Evolutionary conservation across 2,888 invertebrate genomes (phyloP), one percentile per base, ranked within the genome.

Genomic region (Nephrotoma flavescens): DNA sequence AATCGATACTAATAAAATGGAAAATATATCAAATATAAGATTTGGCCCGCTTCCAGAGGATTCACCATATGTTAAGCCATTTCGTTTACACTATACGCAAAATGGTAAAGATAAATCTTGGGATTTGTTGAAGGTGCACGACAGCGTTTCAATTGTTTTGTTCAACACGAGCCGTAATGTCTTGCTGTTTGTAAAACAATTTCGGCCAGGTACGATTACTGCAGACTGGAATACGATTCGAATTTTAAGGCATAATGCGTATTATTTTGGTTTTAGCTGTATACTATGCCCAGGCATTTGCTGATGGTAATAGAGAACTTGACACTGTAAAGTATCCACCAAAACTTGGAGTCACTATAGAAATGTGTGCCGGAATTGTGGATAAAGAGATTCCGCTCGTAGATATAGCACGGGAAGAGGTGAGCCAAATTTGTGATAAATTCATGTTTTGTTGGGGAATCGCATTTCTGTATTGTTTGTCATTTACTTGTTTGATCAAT

Each of bases 361-460:
- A 99, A 92, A 93, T 99, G 88, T 99, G 99, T 92, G 98, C 98
- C 6, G 99, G 99, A 4, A 96, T 98, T 88, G 94, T 98, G 2
- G 98, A 98, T 90, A 98, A 98, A 91, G 91, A 95, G 7, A 94
- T 94, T 88, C 91, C 95, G 6, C 91, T 96, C 86, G 92, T 92
- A 85, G 95, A 97, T 90, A 97, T 97, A 86, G 98, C 98, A 0
- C 93, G 93, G 87, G 97, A 97, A 89, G 99, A 99, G 91, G 93
- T 92, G 19, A 90, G 96, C 4, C 99, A 99, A 90, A 15, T 83
- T 47, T 47, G n/a, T 47, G 9, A 12, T 12, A 47, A 47, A 93
- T 83, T 83, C 83, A 12, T 83, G 12, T 83, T 19, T 83, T 83
- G 12, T n/a, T 83, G 83, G 83, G 98, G 9, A 12, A 47, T 12